These are phyloP conservation scores for Lasioglossum pauxillum DNA, from an alignment of 2,888 invertebrate genomes.

Conservation along the genomic window DNA sequence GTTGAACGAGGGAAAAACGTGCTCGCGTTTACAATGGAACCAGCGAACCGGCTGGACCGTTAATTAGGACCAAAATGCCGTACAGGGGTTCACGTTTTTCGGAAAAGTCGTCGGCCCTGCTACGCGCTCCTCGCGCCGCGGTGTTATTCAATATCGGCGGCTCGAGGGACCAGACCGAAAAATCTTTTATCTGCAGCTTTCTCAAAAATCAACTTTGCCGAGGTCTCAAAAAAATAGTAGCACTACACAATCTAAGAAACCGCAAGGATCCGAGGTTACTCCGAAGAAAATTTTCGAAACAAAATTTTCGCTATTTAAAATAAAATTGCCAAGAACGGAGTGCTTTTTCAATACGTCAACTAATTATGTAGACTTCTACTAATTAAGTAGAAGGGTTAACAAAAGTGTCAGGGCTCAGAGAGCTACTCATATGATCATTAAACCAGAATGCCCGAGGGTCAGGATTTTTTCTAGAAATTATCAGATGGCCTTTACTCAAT, in stretches of 20 bases:
- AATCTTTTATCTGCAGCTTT: neutral
- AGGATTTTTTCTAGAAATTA: neutral
- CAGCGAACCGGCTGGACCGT: slow-evolving; percentile 17
- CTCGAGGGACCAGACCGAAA: neutral
- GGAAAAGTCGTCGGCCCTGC: neutral
- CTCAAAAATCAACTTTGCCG: neutral
- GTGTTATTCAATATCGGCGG: neutral
- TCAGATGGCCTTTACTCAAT: neutral
- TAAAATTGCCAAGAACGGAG: neutral
- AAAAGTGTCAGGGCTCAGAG: neutral
- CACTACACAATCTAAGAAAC: no score
- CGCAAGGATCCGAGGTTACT: no score
- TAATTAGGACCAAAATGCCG: slow-evolving; percentile 29
- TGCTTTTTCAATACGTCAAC: neutral
- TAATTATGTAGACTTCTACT: no score
- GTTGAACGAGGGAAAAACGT: slow-evolving; percentile 26
- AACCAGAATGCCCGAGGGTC: neutral
- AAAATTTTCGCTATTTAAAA: neutral
- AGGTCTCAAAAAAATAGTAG: no score
- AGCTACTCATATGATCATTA: neutral
- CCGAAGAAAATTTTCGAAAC: neutral
- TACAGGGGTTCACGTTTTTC: neutral
- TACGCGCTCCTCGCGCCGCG: neutral
- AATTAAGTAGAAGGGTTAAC: no score
- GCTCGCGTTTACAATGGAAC: neutral